These are phyloP conservation scores for Brachyopa scutellaris DNA, from an alignment of 2,888 invertebrate genomes.

Conservation along the genomic window DNA sequence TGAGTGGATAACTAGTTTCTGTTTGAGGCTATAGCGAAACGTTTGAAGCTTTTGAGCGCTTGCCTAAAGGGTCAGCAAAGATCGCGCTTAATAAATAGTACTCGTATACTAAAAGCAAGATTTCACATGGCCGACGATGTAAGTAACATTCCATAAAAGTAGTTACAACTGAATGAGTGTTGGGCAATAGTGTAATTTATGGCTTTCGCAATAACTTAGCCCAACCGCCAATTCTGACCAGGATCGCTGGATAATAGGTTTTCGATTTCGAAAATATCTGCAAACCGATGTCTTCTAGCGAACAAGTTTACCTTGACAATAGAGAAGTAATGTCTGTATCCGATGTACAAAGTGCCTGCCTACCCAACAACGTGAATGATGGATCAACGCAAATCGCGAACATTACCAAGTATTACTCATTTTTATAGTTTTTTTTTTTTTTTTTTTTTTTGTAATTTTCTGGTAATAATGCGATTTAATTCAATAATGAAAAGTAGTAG, in stretches of 20 bases:
- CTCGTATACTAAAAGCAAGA: too few species aligned
- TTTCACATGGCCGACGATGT: background rate
- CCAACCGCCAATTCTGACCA: background rate
- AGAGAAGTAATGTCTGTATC: slow-evolving; percentile 7
- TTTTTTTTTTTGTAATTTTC: slow-evolving; percentile 60
- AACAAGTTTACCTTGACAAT: too few species aligned
- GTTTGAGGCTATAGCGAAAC: background rate
- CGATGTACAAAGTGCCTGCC: too few species aligned
- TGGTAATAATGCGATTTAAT: slow-evolving; percentile 22
- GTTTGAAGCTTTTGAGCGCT: background rate
- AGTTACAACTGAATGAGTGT: background rate
- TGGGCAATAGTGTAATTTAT: background rate
- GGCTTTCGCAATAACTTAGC: background rate
- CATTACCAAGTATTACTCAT: too few species aligned
- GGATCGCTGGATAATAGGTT: background rate
- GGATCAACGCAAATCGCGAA: background rate
- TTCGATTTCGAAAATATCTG: background rate
- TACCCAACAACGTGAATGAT: slow-evolving; percentile 5
- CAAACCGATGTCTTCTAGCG: background rate
- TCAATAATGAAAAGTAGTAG: slow-evolving; percentile 38
- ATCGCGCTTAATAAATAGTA: background rate
- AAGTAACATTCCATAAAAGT: background rate
- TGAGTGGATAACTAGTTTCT: background rate
- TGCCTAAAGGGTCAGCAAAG: slow-evolving; percentile 21
- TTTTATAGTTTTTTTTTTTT: too few species aligned